Evolutionary conservation across 2,113 vertebrate species (phyloP).

Genomic region (Embiotoca jacksoni): DNA sequence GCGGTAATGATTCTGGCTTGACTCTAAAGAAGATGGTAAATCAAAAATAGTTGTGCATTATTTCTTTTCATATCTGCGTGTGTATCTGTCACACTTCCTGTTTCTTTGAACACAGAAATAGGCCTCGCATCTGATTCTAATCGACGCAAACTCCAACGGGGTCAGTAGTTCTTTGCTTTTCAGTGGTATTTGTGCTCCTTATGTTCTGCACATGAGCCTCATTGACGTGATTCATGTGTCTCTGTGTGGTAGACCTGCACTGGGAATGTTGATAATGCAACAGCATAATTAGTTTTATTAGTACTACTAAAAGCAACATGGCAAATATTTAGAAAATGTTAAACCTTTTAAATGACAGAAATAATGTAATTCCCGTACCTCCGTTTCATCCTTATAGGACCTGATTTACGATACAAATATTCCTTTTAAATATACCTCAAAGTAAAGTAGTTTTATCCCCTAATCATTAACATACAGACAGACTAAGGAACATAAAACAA

Average conservation of each 20-base stretch:
- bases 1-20: slow-evolving; percentile 7
- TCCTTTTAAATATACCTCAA: too few species aligned
- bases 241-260: background rate
- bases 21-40: slow-evolving; percentile 19
- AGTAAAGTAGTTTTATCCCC: too few species aligned
- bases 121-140: slow-evolving; percentile 48
- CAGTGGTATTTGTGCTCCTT: background rate
- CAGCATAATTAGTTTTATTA: background rate
- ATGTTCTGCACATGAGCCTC: background rate
- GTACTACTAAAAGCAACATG: background rate
- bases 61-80: background rate
- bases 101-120: slow-evolving; percentile 58
- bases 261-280: background rate
- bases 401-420: too few species aligned
- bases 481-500: too few species aligned
- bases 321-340: background rate
- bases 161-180: slow-evolving; percentile 5
- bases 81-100: slow-evolving; percentile 35
- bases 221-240: background rate
- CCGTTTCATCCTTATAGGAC: too few species aligned
- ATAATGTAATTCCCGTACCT: too few species aligned
- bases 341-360: too few species aligned
- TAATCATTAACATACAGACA: too few species aligned
- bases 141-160: slow-evolving; percentile 1
- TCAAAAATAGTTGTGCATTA: slow-evolving; percentile 21